Evolutionary conservation across 2,113 vertebrate species (phyloP).

Genomic region (Pteronura brasiliensis): DNA sequence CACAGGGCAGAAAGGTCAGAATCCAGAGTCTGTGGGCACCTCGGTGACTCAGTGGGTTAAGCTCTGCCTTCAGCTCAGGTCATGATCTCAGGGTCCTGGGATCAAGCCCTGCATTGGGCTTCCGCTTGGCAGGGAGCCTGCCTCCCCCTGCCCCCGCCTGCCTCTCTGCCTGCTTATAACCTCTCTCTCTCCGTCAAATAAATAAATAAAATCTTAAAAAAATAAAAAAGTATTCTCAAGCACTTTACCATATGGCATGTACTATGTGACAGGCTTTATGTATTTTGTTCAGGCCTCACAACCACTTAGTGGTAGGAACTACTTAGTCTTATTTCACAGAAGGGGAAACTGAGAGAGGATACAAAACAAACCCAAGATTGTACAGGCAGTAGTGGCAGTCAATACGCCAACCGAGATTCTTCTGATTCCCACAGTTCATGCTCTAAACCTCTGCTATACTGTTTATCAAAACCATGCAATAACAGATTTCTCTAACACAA

Average conservation of each 20-base stretch:
- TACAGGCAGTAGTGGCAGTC: too few species aligned
- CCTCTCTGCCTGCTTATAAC: too few species aligned
- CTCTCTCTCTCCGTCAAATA: too few species aligned
- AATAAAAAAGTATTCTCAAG: neutral
- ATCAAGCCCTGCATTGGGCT: accelerated
- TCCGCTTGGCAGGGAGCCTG: too few species aligned
- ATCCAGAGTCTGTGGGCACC: neutral
- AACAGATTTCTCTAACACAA: neutral
- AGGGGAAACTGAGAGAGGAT: neutral
- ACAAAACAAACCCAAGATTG: neutral
- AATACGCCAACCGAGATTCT: neutral
- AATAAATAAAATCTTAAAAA: too few species aligned
- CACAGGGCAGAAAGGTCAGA: neutral
- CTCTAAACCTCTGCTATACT: neutral
- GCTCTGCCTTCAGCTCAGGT: neutral
- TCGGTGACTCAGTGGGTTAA: neutral
- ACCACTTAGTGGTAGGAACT: neutral
- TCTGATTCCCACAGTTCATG: neutral
- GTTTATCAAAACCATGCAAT: neutral
- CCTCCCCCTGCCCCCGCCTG: too few species aligned
- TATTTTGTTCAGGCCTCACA: neutral
- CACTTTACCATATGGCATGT: neutral
- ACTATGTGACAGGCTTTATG: neutral
- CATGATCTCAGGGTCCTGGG: neutral
- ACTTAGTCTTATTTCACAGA: neutral